Evolutionary conservation across 2,888 invertebrate genomes (phyloP).

Genomic region (Dolichopus griseipennis): DNA sequence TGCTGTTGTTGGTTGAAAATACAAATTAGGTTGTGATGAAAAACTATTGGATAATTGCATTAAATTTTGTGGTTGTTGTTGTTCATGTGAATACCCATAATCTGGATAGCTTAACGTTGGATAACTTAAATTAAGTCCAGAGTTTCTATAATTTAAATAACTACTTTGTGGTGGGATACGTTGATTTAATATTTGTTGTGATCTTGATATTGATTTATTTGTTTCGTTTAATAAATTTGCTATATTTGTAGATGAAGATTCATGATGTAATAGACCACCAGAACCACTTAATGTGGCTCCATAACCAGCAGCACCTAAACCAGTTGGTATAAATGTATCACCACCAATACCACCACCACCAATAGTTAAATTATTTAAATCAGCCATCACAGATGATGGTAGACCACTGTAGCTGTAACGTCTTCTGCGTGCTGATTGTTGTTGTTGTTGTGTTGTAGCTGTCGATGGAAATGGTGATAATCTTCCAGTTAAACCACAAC

Average conservation of each 20-base stretch:
- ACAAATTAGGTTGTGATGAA: slow-evolving; percentile 44
- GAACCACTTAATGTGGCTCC: background rate
- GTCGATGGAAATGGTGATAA: background rate
- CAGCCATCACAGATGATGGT: slow-evolving; percentile 38
- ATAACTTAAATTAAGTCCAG: slow-evolving; percentile 28
- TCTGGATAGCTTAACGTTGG: slow-evolving; percentile 39
- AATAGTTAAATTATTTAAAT: slow-evolving; percentile 17
- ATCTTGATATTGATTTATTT: slow-evolving; percentile 43
- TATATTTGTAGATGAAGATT: slow-evolving; percentile 37
- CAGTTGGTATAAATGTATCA: background rate
- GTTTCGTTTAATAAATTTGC: slow-evolving; percentile 43
- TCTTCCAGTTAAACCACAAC: slow-evolving; percentile 23
- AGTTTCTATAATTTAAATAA: background rate
- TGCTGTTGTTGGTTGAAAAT: slow-evolving; percentile 36
- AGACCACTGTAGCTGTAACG: slow-evolving; percentile 43
- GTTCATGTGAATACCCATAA: slow-evolving; percentile 17
- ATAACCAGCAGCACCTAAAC: background rate
- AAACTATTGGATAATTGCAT: slow-evolving; percentile 43
- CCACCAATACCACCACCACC: background rate
- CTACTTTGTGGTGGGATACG: background rate
- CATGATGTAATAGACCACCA: slow-evolving; percentile 13
- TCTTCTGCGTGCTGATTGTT: slow-evolving; percentile 30
- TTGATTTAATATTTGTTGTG: slow-evolving; percentile 40
- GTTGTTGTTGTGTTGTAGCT: slow-evolving; percentile 8
- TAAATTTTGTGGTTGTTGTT: slow-evolving; percentile 27